Percentiles rank a stretch among this genome's conserved stretches.
These are phyloP conservation scores for Prietella phreatophila DNA, from an alignment of 2,113 vertebrate species.

Conservation along the genomic window DNA sequence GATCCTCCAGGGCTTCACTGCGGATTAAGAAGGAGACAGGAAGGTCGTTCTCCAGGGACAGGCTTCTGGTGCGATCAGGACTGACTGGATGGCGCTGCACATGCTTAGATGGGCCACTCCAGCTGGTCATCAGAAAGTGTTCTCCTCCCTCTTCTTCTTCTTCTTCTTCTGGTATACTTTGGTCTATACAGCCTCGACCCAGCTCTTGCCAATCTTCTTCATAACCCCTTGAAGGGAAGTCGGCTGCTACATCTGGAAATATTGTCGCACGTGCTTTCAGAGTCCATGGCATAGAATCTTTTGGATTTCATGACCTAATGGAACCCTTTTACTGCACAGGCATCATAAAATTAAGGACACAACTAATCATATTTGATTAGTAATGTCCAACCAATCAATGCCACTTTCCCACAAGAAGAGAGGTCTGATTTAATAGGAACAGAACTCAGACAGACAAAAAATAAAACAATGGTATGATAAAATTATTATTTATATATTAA, in stretches of 20 bases:
- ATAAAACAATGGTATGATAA: not conserved
- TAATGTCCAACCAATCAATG: not conserved
- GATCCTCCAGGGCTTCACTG: slow-evolving; percentile 66
- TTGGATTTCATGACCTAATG: not conserved
- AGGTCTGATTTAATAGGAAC: not conserved
- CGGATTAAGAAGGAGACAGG: slow-evolving; percentile 59
- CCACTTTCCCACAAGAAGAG: slow-evolving; percentile 1
- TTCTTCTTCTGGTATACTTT: slow-evolving; percentile 32
- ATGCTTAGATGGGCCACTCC: slow-evolving; percentile 6
- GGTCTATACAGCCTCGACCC: slow-evolving; percentile 19
- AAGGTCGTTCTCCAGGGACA: slow-evolving; percentile 49
- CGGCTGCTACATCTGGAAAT: slow-evolving; percentile 43
- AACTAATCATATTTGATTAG: not conserved
- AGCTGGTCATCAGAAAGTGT: slow-evolving; percentile 46
- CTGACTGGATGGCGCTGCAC: slow-evolving; percentile 52
- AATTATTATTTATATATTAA: slow-evolving; percentile 15
- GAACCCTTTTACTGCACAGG: not conserved
- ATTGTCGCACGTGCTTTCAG: slow-evolving; percentile 21
- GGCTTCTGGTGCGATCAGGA: slow-evolving; percentile 63
- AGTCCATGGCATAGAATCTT: slow-evolving; percentile 7
- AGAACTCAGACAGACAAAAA: not conserved
- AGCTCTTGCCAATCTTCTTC: slow-evolving; percentile 27
- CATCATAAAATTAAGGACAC: not conserved
- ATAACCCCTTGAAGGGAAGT: slow-evolving; percentile 19
- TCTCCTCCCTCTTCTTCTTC: slow-evolving; percentile 32